Evolutionary conservation across 2,888 invertebrate genomes (phyloP).

Genomic region (Epiblema foenella): DNA sequence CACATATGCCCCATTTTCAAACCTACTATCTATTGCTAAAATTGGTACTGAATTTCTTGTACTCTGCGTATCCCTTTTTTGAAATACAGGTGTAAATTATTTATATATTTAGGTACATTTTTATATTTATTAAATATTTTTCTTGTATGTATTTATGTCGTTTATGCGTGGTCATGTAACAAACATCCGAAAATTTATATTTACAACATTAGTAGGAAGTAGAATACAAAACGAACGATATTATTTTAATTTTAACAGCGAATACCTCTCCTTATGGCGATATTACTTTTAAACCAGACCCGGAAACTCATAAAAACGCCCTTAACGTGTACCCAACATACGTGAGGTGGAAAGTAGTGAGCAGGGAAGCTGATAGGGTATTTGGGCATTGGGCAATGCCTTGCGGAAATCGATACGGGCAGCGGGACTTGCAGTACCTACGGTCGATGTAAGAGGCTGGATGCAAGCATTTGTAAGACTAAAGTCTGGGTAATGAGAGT

Average conservation of each 20-base stretch:
- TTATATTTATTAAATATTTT: too few species aligned
- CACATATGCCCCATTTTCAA: too few species aligned
- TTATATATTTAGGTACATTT: too few species aligned
- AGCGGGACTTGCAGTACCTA: slow-evolving; percentile 33
- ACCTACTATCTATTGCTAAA: too few species aligned
- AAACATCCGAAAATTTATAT: too few species aligned
- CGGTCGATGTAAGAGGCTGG: slow-evolving; percentile 21
- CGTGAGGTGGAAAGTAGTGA: slow-evolving; percentile 37
- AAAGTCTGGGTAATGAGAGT: not conserved
- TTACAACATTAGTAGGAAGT: not conserved
- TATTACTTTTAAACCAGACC: slow-evolving; percentile 17
- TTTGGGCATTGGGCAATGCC: slow-evolving; percentile 55
- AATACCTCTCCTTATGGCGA: not conserved
- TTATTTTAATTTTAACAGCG: not conserved
- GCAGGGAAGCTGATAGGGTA: slow-evolving; percentile 33
- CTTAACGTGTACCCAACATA: slow-evolving; percentile 33
- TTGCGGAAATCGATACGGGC: slow-evolving; percentile 62
- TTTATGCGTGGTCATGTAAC: not conserved
- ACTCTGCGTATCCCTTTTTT: too few species aligned
- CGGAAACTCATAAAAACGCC: slow-evolving; percentile 36
- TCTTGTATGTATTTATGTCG: not conserved
- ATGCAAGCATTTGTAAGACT: slow-evolving; percentile 11
- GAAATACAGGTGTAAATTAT: too few species aligned
- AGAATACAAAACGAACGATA: not conserved
- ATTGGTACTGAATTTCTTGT: too few species aligned